Evolutionary conservation across 1,140 invertebrate species (phyloP).

Genomic region (Aleiodes sp.): DNA sequence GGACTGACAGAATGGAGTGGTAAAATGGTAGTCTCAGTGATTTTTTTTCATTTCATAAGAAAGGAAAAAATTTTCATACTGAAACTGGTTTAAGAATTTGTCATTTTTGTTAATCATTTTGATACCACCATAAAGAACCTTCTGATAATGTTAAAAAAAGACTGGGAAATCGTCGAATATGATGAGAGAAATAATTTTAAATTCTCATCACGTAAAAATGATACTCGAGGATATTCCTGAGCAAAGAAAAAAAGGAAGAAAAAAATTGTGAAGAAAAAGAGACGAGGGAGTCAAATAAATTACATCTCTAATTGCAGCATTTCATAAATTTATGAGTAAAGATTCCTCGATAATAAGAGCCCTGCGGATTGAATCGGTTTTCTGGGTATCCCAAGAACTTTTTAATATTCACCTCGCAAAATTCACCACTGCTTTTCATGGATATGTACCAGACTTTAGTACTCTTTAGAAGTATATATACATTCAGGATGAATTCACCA

Average conservation of each 20-base stretch:
- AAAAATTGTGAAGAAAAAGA: not conserved
- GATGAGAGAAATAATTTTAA: too few relatives aligned
- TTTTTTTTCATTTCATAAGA: too few relatives aligned
- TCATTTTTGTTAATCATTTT: too few relatives aligned
- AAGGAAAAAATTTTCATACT: too few relatives aligned
- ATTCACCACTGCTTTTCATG: slow-evolving; percentile 11
- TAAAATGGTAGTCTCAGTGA: not conserved
- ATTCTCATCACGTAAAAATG: not conserved
- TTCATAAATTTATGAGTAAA: slow-evolving; percentile 16
- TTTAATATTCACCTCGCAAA: slow-evolving; percentile 26
- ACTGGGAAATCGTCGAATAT: too few relatives aligned
- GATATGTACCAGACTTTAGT: not conserved
- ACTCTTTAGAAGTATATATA: not conserved
- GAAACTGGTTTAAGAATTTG: too few relatives aligned
- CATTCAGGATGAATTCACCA: slow-evolving; percentile 22
- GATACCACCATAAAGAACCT: too few relatives aligned
- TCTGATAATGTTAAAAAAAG: too few relatives aligned
- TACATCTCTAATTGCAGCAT: slow-evolving; percentile 22
- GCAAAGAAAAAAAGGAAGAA: not conserved
- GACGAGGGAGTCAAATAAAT: not conserved
- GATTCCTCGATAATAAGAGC: slow-evolving; percentile 24
- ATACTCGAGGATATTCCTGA: not conserved
- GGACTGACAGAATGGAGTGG: not conserved
- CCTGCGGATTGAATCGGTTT: slow-evolving; percentile 17
- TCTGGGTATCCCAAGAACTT: not conserved